Conservation (phyloP, 2,113 vertebrate genomes). For the Anguilla rostrata region DNA sequence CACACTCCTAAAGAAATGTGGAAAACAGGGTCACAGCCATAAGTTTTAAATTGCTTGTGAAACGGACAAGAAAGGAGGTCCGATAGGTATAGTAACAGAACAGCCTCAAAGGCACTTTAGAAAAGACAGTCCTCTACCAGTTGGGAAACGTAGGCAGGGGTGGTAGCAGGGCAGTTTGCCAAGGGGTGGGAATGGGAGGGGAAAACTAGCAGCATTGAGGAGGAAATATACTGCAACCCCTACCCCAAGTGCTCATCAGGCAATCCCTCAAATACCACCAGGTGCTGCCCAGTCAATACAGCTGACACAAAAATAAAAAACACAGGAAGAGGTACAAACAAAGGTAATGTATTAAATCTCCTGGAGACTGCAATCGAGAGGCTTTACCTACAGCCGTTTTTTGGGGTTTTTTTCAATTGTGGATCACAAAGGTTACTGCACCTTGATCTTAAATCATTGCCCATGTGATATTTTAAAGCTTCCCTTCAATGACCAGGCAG, state of each 20-base stretch:
- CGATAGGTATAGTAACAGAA: not conserved
- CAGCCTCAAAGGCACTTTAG: slow-evolving; percentile 20
- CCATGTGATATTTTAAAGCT: slow-evolving; percentile 52
- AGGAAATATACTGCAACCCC: not conserved
- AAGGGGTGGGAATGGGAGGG: not conserved
- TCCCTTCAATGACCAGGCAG: slow-evolving; percentile 43
- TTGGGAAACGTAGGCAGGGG: not conserved
- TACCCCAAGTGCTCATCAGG: not conserved
- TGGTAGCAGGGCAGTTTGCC: not conserved
- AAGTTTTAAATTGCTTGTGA: not conserved
- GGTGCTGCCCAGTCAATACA: not conserved
- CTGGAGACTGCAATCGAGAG: not conserved
- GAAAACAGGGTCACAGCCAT: not conserved
- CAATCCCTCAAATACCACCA: not conserved
- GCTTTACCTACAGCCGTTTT: not conserved
- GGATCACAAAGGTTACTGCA: slow-evolving; percentile 3
- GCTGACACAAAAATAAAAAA: not conserved
- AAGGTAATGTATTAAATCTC: not conserved
- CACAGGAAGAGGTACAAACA: not conserved
- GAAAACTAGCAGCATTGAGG: not conserved
- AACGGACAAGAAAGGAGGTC: not conserved
- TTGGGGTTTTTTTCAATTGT: not conserved
- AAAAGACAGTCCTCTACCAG: not conserved
- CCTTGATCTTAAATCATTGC: not conserved
- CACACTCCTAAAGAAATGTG: not conserved